These are phyloP conservation scores for Lycia hirtaria DNA, from an alignment of 2,888 invertebrate genomes.

Conservation along the genomic window DNA sequence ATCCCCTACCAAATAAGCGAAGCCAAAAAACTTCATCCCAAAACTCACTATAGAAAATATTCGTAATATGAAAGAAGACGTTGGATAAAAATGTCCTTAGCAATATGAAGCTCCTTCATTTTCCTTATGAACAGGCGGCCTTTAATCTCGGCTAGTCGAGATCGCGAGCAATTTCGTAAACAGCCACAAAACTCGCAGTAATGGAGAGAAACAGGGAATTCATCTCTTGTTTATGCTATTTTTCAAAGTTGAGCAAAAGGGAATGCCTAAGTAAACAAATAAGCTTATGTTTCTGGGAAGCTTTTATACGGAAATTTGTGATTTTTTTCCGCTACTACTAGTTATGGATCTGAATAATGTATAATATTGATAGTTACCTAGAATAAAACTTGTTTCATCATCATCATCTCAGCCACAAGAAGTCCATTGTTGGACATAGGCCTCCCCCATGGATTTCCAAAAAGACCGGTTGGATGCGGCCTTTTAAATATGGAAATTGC, in stretches of 20 bases:
- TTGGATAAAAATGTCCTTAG: slow-evolving; percentile 37
- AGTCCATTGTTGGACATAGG: too few species aligned
- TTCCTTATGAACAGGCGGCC: slow-evolving; percentile 38
- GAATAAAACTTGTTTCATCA: too few species aligned
- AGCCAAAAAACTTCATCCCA: slow-evolving; percentile 22
- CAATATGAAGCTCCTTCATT: slow-evolving; percentile 37
- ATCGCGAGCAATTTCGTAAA: slow-evolving; percentile 37
- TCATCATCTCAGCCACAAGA: too few species aligned
- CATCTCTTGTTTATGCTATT: slow-evolving; percentile 23
- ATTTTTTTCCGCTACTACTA: neutral
- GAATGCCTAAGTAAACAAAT: slow-evolving; percentile 14
- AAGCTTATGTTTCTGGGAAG: slow-evolving; percentile 5
- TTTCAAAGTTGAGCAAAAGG: slow-evolving; percentile 23
- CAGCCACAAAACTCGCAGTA: slow-evolving; percentile 35
- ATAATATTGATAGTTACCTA: neutral
- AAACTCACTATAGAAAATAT: slow-evolving; percentile 20
- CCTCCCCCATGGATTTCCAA: too few species aligned
- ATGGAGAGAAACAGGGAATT: slow-evolving; percentile 31
- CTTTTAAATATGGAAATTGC: too few species aligned
- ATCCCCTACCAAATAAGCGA: slow-evolving; percentile 30
- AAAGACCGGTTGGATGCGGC: too few species aligned
- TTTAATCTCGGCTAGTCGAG: slow-evolving; percentile 33
- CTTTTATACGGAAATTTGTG: neutral
- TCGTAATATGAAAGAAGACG: slow-evolving; percentile 34
- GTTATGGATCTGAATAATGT: neutral